Percentiles rank a stretch among this genome's conserved stretches.
These are phyloP conservation scores for Nyctereutes procyonoides DNA, from an alignment of 2,113 vertebrate genomes.

Conservation along the genomic window DNA sequence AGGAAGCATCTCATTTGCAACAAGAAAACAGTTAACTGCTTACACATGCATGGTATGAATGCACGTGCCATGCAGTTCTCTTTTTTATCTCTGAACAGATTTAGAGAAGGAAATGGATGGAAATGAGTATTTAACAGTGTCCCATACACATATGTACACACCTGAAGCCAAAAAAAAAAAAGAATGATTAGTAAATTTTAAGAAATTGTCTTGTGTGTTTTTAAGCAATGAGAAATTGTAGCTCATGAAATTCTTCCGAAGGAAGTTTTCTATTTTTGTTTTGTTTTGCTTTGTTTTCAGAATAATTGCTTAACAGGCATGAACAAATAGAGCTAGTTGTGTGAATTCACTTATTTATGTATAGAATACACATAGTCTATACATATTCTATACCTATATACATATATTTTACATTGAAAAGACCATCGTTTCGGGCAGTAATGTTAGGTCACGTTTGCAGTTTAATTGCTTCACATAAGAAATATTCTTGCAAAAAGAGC, in stretches of 20 bases:
- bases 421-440: neutral
- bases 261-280: neutral
- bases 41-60: neutral
- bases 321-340: neutral
- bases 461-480: neutral
- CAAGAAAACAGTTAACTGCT: neutral
- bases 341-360: neutral
- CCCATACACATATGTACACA: neutral
- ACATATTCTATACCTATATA: too few relatives aligned
- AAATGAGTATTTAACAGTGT: neutral
- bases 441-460: conserved; percentile 17
- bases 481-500: neutral
- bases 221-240: neutral
- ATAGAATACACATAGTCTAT: neutral
- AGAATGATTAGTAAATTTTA: conserved; percentile 40
- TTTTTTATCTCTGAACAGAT: neutral
- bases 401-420: conserved; percentile 33
- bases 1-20: neutral
- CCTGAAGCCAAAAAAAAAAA: neutral
- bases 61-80: neutral
- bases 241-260: neutral
- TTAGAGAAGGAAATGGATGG: neutral
- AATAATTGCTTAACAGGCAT: neutral
- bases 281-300: neutral
- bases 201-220: conserved; percentile 10